Base-by-base conservation (phyloP, 2,888 invertebrate genomes). In the Eulithis testata region DNA sequence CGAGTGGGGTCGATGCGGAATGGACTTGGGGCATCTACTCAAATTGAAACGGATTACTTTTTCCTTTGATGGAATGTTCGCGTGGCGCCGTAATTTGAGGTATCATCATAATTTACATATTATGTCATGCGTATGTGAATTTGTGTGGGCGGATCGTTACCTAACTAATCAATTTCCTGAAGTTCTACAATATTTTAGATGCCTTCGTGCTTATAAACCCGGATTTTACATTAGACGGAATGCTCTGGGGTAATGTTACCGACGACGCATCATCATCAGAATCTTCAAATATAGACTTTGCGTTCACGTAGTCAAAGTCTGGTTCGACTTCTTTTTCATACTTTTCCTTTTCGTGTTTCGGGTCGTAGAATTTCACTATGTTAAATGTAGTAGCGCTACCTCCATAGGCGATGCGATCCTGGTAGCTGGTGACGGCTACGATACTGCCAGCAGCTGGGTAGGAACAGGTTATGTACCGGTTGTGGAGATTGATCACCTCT, bases 401-500 rank as follows among this genome's bases (percentile, higher is more conserved):
- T 6, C 90, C 92, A 58, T 84, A 93, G 0, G 93, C 93, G 14
- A 93, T 89, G 59, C 83, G 85, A 0, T 91, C 84, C 40, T 87
- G 82, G 70, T 85, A 73, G 65, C 92, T 92, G 37, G 89, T 73
- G 8, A 92, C 66, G 0, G 92, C 88, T 5, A 89, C 70, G 3
- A 93, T 74, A 0, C 85, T 72, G 1, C 93, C 93, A 0, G 80
- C 61, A 0, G 85, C 82, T 0, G 90, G 92, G 53, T 91, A 92
- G 0, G 90, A 91, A 63, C 91, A 93, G 8, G 84, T 72, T 53
- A 93, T 91, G 70, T 91, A 90, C 4, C 93, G 79, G 70, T 93
- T 90, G 77, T 93, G 90, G 0, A 93, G 83, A 69, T 93, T 93
- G 57, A 93, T 85, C 4, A 92, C 86, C 72, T 93, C 93, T 0